Conservation (phyloP, 2,888 invertebrate species). For the Holacanthella duospinosa region DNA sequence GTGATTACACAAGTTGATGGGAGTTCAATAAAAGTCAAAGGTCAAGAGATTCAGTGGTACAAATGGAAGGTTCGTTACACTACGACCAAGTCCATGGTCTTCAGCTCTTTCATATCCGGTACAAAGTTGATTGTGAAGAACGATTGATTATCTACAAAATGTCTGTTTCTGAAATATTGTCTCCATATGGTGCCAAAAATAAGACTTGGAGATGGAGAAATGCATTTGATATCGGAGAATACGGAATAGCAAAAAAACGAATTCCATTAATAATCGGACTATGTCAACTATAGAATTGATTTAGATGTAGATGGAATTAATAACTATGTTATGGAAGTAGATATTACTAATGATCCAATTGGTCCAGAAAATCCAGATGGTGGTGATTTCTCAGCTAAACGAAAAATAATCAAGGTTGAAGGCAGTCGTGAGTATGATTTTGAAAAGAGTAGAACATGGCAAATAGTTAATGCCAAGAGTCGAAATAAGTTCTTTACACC, state of each 20-base stretch:
- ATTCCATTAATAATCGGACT: no score
- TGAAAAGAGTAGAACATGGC: not conserved
- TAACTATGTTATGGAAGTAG: not conserved
- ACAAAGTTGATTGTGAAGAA: not conserved
- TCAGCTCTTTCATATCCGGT: not conserved
- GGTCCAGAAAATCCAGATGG: not conserved
- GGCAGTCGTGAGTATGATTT: not conserved
- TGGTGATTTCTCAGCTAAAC: not conserved
- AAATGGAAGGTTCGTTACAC: not conserved
- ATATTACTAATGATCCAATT: no score
- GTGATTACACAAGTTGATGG: not conserved
- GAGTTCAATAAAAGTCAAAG: constrained; percentile 1
- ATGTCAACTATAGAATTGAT: not conserved
- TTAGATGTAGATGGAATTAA: not conserved
- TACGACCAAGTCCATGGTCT: not conserved
- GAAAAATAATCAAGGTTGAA: not conserved
- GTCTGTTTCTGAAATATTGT: not conserved
- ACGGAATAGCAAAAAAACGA: no score
- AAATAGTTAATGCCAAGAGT: not conserved
- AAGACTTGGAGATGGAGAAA: not conserved
- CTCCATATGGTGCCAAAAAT: not conserved
- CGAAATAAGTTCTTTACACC: not conserved
- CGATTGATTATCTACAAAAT: not conserved
- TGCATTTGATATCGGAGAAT: not conserved
- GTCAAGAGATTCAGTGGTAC: constrained; percentile 1